Base-by-base conservation (phyloP, 2,888 invertebrate genomes). In the Synanthedon formicaeformis region DNA sequence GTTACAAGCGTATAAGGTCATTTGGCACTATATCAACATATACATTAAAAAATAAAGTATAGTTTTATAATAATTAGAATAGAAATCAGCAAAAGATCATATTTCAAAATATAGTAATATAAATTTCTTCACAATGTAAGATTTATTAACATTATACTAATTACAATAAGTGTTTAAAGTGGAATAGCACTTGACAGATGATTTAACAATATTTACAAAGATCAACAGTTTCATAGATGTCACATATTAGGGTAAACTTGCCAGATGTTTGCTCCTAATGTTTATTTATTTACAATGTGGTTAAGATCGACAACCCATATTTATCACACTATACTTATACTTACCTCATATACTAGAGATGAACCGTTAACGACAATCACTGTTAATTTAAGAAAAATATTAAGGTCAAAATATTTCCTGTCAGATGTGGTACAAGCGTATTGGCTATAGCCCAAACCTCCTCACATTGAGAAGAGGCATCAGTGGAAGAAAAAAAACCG, bases 141-240 rank as follows among this genome's bases (percentile, higher is more conserved):
- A 66, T 75, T 67, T 75, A 67, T 77, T 77, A 65, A 74, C 70
- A 76, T 72, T 66, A 67, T 72, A 65, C 57, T 73, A 73, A 50
- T 50, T 50, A 69, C 66, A 70, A 56, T 59, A 61, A 61, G 63
- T 63, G 63, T 63, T 63, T 67, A 65, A 65, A 65, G 70, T 73
- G 71, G 68, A 73, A 75, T 75, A 81, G 73, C 75, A 76, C 75
- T 78, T 77, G 69, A 75, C 66, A 75, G 67, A 62, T 69, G 67
- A 68, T 68, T 34, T 76, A 81, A 81, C 79, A 78, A 81, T 84
- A 84, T 83, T 81, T 84, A 84, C 82, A 83, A 72, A 73, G 71
- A 69, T 73, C 73, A 80, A 81, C 77, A 80, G 75, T 66, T 71
- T 64, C 62, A 63, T 74, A 74, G 60, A 65, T 69, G 66, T 69